These are phyloP conservation scores for Anoura caudifer DNA, from an alignment of 2,113 vertebrate species.

Conservation along the genomic window DNA sequence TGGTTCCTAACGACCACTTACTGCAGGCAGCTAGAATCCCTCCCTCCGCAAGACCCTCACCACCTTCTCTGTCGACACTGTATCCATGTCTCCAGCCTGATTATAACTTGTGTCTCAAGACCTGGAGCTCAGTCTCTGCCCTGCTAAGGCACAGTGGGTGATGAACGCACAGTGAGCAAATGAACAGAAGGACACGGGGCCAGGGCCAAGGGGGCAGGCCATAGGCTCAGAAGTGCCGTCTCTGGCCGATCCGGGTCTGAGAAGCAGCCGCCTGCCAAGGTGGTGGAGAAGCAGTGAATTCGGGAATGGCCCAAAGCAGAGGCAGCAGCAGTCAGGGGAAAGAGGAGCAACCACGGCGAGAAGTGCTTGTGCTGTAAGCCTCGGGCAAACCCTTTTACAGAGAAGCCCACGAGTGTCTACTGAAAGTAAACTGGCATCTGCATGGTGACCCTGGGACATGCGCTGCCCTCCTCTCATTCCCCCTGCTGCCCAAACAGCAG, in stretches of 20 bases:
- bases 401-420: background rate
- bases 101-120: background rate
- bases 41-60: no score
- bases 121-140: background rate
- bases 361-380: background rate
- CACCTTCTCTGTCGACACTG: background rate
- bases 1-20: background rate
- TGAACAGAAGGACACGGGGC: background rate
- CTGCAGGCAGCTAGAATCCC: background rate
- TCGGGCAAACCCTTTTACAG: background rate
- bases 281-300: background rate
- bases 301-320: background rate
- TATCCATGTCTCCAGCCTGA: background rate
- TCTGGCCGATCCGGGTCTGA: background rate
- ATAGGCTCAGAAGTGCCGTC: accelerated
- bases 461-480: background rate
- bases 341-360: background rate
- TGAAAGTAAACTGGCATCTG: background rate
- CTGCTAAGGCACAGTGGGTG: background rate
- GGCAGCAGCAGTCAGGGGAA: no score
- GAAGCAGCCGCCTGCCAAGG: background rate
- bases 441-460: background rate
- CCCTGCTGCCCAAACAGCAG: no score
- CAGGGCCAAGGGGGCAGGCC: no score
- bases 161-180: background rate